Conservation (phyloP, 2,113 vertebrate genomes). For the Gambusia affinis region DNA sequence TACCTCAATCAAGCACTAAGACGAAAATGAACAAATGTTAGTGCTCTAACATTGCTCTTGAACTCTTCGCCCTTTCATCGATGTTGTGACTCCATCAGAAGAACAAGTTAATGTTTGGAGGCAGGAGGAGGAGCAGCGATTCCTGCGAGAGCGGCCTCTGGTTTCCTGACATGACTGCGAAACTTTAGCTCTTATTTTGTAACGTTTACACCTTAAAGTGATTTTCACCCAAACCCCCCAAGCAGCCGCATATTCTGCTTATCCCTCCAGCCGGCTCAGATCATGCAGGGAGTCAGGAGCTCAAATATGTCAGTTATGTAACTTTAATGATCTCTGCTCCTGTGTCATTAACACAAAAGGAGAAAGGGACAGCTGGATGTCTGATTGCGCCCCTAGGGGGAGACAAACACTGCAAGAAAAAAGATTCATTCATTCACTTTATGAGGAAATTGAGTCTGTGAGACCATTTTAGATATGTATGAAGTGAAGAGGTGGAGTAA, state of each 20-base stretch:
- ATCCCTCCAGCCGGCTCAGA: not conserved
- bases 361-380: not conserved
- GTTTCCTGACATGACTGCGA: not conserved
- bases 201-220: too few relatives aligned
- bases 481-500: not conserved
- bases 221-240: too few relatives aligned
- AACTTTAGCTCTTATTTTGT: not conserved
- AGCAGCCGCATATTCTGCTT: not conserved
- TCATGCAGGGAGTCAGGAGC: not conserved
- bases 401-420: conserved; percentile 53
- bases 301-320: conserved; percentile 31
- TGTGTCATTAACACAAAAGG: not conserved
- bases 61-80: not conserved
- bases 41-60: too few relatives aligned
- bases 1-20: not conserved
- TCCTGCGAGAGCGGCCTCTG: too few relatives aligned
- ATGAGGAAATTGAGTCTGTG: not conserved
- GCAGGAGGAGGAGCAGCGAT: not conserved
- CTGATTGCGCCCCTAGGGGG: conserved; percentile 47
- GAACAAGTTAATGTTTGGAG: not conserved
- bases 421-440: too few relatives aligned
- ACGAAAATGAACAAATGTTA: not conserved
- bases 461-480: conserved; percentile 41
- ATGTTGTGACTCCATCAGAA: not conserved
- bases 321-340: conserved; percentile 23